Evolutionary conservation across 53 echinoderm and acorn worm genomes (phyloP), one percentile per base, ranked within the genome.

Genomic region (Paracentrotus lividus): DNA sequence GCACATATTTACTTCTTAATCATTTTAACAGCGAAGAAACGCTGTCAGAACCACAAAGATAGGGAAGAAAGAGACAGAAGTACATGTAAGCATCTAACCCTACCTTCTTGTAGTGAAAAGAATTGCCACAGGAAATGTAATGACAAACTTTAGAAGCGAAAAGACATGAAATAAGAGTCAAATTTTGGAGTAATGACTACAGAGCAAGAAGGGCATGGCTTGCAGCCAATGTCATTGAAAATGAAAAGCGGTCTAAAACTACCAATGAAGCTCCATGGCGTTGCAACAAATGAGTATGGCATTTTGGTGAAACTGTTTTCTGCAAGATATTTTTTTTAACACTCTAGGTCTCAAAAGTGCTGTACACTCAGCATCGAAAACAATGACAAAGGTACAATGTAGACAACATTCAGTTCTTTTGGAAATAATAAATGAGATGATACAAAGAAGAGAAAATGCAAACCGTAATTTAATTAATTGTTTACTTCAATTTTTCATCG

Each of bases 291-390:
- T 40, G 84, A 24, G 49, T 85, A 61, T 94, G 92, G 94, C 49
- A 85, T 43, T 58, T 94, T 65, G 94, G 94, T 44, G 66, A 51
- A 12, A 47, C 93, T 40, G 56, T 66, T 55, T 93, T 95, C 29
- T 95, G 95, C 55, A 95, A 95, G 64, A 85, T 86, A 65, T 92
- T 94, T 43, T 94, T 94, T 49, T 93, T 94, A 93, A 94, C 55
- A 92, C 94, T 7, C 47, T 94, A 36, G 94, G 94, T 64, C 86
- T 57, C 54, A 85, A 67, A 21, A 92, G 36, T 65, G 94, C 85
- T 86, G 88, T 95, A 54, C 18, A 88, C 66, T 69, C 81, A 49
- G 93, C 93, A 47, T 72, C 88, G 84, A 87, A 93, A 44, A 69
- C 42, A 31, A 52, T 85, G 10, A 90, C 45, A 57, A 65, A 92